These are phyloP conservation scores for Limulus polyphemus DNA, from an alignment of 2,888 invertebrate genomes.

Conservation along the genomic window DNA sequence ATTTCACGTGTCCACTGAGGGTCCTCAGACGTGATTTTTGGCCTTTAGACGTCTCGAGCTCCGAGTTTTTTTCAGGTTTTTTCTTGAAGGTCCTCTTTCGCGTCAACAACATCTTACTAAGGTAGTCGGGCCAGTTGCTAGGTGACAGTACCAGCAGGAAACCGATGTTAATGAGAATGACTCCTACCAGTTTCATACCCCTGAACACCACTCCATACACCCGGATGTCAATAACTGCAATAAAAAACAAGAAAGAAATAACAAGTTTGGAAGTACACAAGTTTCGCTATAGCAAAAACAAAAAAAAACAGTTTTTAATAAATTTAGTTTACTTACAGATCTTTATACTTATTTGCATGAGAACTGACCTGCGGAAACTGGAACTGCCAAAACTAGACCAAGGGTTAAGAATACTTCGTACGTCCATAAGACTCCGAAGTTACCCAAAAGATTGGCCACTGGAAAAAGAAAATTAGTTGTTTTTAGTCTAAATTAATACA, in stretches of 20 bases:
- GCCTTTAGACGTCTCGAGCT: too few relatives aligned
- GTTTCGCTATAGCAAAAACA: too few relatives aligned
- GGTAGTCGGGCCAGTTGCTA: slow-evolving; percentile 91
- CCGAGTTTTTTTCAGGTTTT: too few relatives aligned
- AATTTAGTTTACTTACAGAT: too few relatives aligned
- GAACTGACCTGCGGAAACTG: slow-evolving; percentile 70
- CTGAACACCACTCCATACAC: slow-evolving; percentile 73
- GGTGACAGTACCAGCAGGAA: slow-evolving; percentile 90
- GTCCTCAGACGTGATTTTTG: too few relatives aligned
- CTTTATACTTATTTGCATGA: too few relatives aligned
- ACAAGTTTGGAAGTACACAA: too few relatives aligned
- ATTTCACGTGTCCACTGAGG: too few relatives aligned
- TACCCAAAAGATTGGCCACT: slow-evolving; percentile 85
- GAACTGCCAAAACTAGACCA: slow-evolving; percentile 84
- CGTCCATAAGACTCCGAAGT: slow-evolving; percentile 84
- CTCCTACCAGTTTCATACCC: slow-evolving; percentile 90
- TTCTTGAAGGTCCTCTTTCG: slow-evolving; percentile 9
- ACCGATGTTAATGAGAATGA: slow-evolving; percentile 76
- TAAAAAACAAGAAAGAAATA: too few relatives aligned
- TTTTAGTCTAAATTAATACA: background rate
- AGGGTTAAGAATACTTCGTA: slow-evolving; percentile 90
- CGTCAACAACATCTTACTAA: slow-evolving; percentile 63
- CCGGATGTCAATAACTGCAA: slow-evolving; percentile 67
- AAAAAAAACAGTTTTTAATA: too few relatives aligned
- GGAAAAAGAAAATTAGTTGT: slow-evolving; percentile 35